Conservation (phyloP, 2,888 invertebrate species). For the Tetanocera ferruginea region DNA sequence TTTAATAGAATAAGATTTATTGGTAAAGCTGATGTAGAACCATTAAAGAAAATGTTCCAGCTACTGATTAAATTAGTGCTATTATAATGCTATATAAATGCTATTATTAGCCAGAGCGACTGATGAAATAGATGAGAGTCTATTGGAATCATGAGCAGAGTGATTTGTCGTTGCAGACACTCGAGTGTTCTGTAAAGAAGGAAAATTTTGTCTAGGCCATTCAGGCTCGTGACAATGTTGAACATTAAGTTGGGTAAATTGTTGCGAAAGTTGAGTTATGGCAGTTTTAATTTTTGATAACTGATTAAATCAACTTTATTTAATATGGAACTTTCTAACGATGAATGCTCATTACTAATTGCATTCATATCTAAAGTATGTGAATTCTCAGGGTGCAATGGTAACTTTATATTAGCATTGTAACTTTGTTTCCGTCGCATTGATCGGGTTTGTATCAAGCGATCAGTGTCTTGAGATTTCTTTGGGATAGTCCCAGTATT, state of each 20-base stretch:
- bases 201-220: too few species aligned
- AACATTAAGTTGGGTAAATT: too few species aligned
- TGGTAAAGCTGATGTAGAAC: too few species aligned
- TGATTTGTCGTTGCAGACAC: not conserved
- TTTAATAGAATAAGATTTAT: too few species aligned
- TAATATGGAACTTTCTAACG: not conserved
- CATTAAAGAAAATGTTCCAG: too few species aligned
- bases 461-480: not conserved
- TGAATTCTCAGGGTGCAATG: too few species aligned
- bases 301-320: not conserved
- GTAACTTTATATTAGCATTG: too few species aligned
- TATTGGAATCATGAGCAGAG: not conserved
- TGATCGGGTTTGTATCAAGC: not conserved
- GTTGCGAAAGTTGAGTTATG: not conserved
- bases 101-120: slow-evolving; percentile 6
- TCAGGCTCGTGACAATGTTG: too few species aligned
- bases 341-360: not conserved
- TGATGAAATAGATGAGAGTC: not conserved
- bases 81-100: too few species aligned
- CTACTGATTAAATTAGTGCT: slow-evolving; percentile 6
- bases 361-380: too few species aligned
- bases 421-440: too few species aligned
- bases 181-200: not conserved
- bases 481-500: slow-evolving; percentile 2
- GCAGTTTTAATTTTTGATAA: not conserved